phyloP scores from a whole-genome alignment of 2,113 vertebrate genomes.

The Opisthocomus hoazin region DNA sequence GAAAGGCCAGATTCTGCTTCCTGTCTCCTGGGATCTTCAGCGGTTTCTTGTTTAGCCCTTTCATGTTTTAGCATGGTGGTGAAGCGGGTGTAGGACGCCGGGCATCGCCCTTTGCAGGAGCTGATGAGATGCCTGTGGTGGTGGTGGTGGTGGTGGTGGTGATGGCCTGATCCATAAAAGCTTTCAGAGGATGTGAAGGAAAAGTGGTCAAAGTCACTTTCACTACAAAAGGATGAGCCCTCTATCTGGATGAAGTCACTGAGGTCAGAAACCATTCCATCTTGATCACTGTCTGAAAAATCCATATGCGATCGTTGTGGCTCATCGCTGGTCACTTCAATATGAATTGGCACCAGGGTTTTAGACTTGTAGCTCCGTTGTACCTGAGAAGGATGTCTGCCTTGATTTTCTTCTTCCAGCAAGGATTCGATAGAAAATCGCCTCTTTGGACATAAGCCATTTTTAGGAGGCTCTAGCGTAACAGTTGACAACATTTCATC shows the following conservation, averaged over 20 bases:
- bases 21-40: constrained; percentile 74
- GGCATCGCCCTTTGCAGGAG: constrained; percentile 94
- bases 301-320: constrained; percentile 71
- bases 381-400: constrained; percentile 72
- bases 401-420: constrained; percentile 82
- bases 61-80: constrained; percentile 96
- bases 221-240: constrained; percentile 95
- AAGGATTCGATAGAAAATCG: constrained; percentile 92
- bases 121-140: constrained; percentile 87
- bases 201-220: constrained; percentile 95
- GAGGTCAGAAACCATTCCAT: constrained; percentile 86
- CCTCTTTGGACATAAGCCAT: constrained; percentile 82
- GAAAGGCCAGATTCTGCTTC: constrained; percentile 88
- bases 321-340: constrained; percentile 80
- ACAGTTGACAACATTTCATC: constrained; percentile 82
- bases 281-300: constrained; percentile 92
- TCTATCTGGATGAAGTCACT: constrained; percentile 92
- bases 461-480: constrained; percentile 79
- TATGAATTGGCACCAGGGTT: constrained; percentile 80
- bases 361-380: constrained; percentile 74
- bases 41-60: constrained; percentile 81
- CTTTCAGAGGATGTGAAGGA: constrained; percentile 94
- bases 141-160: constrained; percentile 86
- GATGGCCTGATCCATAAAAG: constrained; percentile 83
- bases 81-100: constrained; percentile 93